A percentile compares a stretch with the other conserved stretches of the same genome.
Evolutionary conservation across 2,888 invertebrate genomes (phyloP).

Genomic region (Hyalella azteca): DNA sequence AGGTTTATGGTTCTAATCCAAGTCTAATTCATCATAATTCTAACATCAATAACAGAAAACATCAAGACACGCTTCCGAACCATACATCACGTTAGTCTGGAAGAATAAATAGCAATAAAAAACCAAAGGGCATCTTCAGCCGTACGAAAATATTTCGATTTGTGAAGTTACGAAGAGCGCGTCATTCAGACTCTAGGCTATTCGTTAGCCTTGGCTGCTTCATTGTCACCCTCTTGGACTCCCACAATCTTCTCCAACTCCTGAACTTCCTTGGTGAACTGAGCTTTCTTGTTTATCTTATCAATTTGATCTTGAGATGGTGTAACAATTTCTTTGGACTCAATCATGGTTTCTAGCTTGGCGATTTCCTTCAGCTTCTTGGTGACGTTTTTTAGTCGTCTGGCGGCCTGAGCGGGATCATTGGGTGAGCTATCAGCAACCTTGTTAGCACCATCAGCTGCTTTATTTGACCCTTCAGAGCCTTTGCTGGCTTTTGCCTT

Average conservation of each 20-base stretch:
- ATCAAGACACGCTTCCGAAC: no score
- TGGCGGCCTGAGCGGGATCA: neutral
- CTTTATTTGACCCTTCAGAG: neutral
- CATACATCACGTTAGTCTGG: no score
- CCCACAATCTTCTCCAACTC: constrained; percentile 1
- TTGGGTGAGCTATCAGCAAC: neutral
- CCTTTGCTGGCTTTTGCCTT: constrained; percentile 1
- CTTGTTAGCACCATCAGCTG: neutral
- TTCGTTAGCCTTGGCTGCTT: neutral
- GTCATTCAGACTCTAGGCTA: neutral
- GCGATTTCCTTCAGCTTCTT: constrained; percentile 10
- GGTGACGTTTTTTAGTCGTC: neutral
- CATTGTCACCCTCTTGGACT: neutral
- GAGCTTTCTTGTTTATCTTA: constrained; percentile 22
- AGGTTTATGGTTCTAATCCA: no score
- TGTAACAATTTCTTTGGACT: constrained; percentile 2
- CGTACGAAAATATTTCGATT: constrained; percentile 30
- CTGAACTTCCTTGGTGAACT: neutral
- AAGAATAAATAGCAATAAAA: constrained; percentile 29
- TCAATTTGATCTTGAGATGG: constrained; percentile 9
- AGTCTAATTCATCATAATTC: no score
- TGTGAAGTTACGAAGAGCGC: neutral
- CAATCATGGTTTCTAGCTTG: constrained; percentile 27
- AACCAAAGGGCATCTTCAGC: neutral
- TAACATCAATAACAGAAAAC: no score